These are phyloP conservation scores for Psylliodes chrysocephalus DNA, from an alignment of 2,888 invertebrate genomes.

Conservation along the genomic window DNA sequence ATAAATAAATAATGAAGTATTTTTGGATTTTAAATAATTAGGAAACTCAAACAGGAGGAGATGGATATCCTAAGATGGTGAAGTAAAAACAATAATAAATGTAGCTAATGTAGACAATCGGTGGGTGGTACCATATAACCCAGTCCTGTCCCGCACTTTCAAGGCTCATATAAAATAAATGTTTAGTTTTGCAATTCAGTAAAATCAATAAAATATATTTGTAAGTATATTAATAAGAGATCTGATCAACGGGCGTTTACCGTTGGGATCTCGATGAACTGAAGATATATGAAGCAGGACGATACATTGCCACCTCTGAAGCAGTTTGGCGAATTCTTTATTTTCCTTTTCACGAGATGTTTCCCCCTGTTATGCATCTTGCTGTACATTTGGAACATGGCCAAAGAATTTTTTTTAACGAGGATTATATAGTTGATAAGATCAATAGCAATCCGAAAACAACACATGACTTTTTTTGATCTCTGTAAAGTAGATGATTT, in stretches of 20 bases:
- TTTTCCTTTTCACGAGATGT: not conserved
- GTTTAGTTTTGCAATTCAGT: too few species aligned
- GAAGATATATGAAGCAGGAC: not conserved
- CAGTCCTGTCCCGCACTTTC: slow-evolving; percentile 25
- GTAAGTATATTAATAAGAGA: slow-evolving; percentile 23
- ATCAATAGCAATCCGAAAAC: too few species aligned
- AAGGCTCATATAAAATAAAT: slow-evolving; percentile 37
- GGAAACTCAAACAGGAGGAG: slow-evolving; percentile 17
- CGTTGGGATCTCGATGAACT: too few species aligned
- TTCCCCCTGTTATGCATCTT: too few species aligned
- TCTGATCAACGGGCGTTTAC: not conserved
- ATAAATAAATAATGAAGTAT: too few species aligned
- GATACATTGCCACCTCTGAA: not conserved
- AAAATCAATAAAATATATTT: slow-evolving; percentile 27
- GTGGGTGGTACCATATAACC: too few species aligned
- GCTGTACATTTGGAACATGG: too few species aligned
- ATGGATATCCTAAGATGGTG: not conserved
- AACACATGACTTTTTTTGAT: too few species aligned
- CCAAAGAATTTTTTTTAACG: too few species aligned
- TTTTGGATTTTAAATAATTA: too few species aligned
- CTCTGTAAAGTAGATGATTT: too few species aligned
- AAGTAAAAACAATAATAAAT: not conserved
- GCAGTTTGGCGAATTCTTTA: not conserved
- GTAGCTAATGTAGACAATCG: slow-evolving; percentile 25
- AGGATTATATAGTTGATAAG: too few species aligned